Conservation (phyloP, 2,888 invertebrate genomes). For the Cybosia mesomella region DNA sequence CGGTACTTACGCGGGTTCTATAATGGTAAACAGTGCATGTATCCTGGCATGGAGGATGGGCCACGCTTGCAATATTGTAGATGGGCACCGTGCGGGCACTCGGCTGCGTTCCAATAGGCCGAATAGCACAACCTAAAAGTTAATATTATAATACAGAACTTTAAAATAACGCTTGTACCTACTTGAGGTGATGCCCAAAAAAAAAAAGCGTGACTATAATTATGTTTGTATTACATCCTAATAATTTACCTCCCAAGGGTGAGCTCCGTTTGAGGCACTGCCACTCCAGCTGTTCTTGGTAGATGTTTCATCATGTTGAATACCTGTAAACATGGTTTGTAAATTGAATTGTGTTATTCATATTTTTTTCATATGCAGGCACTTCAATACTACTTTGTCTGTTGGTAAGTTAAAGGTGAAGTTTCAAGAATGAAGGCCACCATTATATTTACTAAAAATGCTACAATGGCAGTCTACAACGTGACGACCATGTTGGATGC, state of each 20-base stretch:
- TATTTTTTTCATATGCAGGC: neutral
- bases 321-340: slow-evolving; percentile 55
- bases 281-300: slow-evolving; percentile 81
- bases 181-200: too few species aligned
- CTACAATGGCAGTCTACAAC: neutral
- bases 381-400: neutral
- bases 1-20: slow-evolving; percentile 95
- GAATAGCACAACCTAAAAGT: slow-evolving; percentile 90
- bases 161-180: neutral
- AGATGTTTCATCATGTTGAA: slow-evolving; percentile 86
- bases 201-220: neutral
- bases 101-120: slow-evolving; percentile 95
- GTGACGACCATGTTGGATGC: too few species aligned
- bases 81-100: slow-evolving; percentile 93
- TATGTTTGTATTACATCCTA: neutral
- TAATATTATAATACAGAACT: neutral
- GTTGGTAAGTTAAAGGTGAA: too few species aligned
- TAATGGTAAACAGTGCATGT: slow-evolving; percentile 95
- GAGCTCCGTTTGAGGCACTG: slow-evolving; percentile 86
- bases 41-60: slow-evolving; percentile 97
- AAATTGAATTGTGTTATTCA: neutral
- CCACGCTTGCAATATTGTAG: slow-evolving; percentile 97
- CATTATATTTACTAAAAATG: neutral
- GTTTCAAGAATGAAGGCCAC: too few species aligned
- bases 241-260: slow-evolving; percentile 93